Evolutionary conservation across 2,888 invertebrate species (phyloP), one percentile per base, ranked within the genome.

Genomic region (Dromius quadrimaculatus): DNA sequence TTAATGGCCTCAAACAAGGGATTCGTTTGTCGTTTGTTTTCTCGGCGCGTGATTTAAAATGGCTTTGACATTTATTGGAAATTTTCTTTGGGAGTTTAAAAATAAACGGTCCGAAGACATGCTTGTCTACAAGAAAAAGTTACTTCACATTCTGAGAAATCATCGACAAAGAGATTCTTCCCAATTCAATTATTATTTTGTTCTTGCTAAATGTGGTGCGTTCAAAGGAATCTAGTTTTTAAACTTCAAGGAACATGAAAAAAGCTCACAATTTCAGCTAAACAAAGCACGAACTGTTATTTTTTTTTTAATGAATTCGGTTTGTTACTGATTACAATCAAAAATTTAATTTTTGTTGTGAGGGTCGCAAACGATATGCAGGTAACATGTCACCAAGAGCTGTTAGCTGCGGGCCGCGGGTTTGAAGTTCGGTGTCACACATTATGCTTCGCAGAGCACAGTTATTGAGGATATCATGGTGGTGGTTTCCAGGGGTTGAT

Each of bases 261-360:
- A n/a, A n/a, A n/a, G n/a, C n/a, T n/a, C n/a, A n/a, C n/a, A n/a
- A n/a, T n/a, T n/a, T n/a, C n/a, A n/a, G n/a, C n/a, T n/a, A n/a
- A n/a, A n/a, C n/a, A n/a, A n/a, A n/a, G n/a, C n/a, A n/a, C n/a
- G n/a, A n/a, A n/a, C n/a, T n/a, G n/a, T n/a, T n/a, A n/a, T n/a
- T n/a, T n/a, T n/a, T n/a, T n/a, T n/a, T n/a, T n/a, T n/a, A 47
- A 47, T 22, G 22, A 22, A 5, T 9, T 19, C n/a, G 34, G 59
- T 59, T 59, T 59, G 36, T 59, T 59, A 17, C 19, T 45, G 63
- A 66, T 66, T 57, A 57, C 57, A 66, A 66, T 66, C 66, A 66
- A 50, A 66, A 66, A 66, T 66, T 54, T 66, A 66, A 66, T 66
- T 66, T 66, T 66, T 23, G 66, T 38, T 45, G 28, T 15, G 13